phyloP scores from a whole-genome alignment of 2,113 vertebrate genomes.

The Carollia perspicillata region DNA sequence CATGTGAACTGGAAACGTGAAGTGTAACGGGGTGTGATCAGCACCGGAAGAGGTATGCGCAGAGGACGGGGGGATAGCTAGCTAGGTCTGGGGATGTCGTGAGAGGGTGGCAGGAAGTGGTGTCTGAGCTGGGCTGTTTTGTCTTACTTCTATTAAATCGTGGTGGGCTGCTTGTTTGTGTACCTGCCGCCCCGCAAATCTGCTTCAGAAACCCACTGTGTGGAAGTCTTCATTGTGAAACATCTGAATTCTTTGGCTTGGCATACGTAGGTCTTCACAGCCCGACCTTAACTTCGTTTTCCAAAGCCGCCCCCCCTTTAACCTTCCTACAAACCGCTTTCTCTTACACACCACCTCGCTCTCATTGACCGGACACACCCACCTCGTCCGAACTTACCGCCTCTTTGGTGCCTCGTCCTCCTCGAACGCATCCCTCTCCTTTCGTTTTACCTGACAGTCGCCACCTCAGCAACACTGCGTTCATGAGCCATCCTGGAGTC shows the following conservation, averaged over 20 bases:
- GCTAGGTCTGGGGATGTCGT: background rate
- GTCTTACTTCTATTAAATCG: background rate
- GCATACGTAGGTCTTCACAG: background rate
- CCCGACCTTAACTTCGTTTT: background rate
- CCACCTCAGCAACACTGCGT: background rate
- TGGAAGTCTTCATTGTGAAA: background rate
- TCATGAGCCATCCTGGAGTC: background rate
- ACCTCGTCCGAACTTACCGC: background rate
- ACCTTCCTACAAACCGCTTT: background rate
- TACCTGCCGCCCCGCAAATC: no score
- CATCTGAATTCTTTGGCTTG: background rate
- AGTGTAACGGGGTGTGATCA: background rate
- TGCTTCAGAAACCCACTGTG: background rate
- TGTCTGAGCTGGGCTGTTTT: background rate
- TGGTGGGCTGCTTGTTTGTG: background rate
- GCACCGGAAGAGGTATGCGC: background rate
- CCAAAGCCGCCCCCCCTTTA: background rate
- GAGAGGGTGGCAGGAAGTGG: background rate
- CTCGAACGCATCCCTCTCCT: background rate
- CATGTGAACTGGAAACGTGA: background rate
- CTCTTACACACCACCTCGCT: background rate
- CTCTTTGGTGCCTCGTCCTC: background rate
- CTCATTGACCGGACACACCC: background rate
- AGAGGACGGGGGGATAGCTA: background rate
- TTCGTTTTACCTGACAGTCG: background rate